phyloP scores from a whole-genome alignment of 2,797 vertebrate species.

The Macropus fuliginosus region DNA sequence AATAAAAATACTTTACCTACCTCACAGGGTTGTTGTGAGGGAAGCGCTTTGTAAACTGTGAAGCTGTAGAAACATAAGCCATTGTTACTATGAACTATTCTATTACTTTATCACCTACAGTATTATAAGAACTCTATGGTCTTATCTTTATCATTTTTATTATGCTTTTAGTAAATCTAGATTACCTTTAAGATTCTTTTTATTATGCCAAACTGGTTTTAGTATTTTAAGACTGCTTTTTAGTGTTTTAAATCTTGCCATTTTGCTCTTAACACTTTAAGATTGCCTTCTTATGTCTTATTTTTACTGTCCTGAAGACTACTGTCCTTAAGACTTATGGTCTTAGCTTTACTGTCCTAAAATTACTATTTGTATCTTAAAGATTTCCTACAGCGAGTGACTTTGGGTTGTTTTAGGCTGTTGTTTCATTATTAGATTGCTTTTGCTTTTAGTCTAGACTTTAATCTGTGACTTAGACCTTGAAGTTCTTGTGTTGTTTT shows the following conservation, averaged over 20 bases:
- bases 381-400: not conserved
- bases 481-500: not conserved
- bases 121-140: not conserved
- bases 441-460: not conserved
- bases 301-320: not conserved
- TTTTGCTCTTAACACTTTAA: not conserved
- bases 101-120: not conserved
- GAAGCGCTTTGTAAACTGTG: not conserved
- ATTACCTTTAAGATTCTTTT: not conserved
- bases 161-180: not conserved
- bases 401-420: not conserved
- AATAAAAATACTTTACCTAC: conserved; percentile 7
- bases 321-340: not conserved
- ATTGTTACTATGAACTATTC: not conserved
- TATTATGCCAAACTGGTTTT: not conserved
- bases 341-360: not conserved
- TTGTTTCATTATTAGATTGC: not conserved
- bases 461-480: not conserved
- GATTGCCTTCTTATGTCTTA: not conserved
- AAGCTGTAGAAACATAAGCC: not conserved
- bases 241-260: not conserved
- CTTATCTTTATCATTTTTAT: not conserved
- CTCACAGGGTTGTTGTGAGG: conserved; percentile 9
- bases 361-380: not conserved
- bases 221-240: not conserved